These are phyloP conservation scores for Halichoeres trimaculatus DNA, from an alignment of 2,113 vertebrate species.

Conservation along the genomic window DNA sequence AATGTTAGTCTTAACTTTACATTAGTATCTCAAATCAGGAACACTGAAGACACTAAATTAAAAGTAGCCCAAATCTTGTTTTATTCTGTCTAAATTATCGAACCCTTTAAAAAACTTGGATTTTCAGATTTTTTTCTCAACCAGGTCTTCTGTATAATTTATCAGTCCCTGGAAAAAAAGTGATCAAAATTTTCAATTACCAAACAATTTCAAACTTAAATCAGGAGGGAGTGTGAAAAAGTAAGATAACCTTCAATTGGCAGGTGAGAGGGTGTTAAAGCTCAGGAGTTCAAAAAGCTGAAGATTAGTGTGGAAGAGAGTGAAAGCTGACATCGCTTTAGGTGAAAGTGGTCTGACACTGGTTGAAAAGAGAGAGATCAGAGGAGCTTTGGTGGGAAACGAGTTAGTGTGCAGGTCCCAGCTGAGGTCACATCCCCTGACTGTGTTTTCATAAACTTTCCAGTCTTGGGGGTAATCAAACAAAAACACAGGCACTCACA, in stretches of 20 bases:
- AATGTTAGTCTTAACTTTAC: no score
- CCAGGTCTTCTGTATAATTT: no score
- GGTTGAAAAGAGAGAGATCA: slow-evolving; percentile 27
- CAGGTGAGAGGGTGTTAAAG: background rate
- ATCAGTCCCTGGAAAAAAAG: no score
- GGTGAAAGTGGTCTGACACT: slow-evolving; percentile 41
- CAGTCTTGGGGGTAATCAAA: slow-evolving; percentile 65
- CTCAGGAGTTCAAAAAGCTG: background rate
- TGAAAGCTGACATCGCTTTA: slow-evolving; percentile 18
- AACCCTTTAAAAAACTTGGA: no score
- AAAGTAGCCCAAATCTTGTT: no score
- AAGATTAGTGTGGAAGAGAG: background rate
- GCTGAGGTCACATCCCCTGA: slow-evolving; percentile 72
- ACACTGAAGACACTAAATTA: no score
- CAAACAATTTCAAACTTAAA: background rate
- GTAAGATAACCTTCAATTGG: slow-evolving; percentile 1
- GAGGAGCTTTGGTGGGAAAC: slow-evolving; percentile 69
- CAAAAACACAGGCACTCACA: slow-evolving; percentile 25
- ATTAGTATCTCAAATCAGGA: no score
- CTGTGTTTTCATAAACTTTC: slow-evolving; percentile 75
- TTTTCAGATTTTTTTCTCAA: no score
- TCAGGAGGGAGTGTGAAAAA: background rate
- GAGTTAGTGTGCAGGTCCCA: slow-evolving; percentile 65
- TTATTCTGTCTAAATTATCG: no score
- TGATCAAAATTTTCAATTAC: background rate